Conservation (phyloP, 2,888 invertebrate species). For the Cheilosia soror region DNA sequence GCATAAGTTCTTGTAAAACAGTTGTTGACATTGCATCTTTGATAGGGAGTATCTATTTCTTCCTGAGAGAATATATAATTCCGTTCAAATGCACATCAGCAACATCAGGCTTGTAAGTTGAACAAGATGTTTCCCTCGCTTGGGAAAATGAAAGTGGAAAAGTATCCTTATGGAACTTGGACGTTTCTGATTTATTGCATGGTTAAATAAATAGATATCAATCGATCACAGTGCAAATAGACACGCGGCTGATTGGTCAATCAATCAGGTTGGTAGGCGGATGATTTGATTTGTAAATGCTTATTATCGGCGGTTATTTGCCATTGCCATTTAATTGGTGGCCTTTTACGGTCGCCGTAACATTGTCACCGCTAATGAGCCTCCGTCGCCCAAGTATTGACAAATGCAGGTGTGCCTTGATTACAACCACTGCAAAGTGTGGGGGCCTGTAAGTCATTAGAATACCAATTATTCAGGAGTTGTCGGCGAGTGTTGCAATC, state of each 20-base stretch:
- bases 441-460: conserved; percentile 30
- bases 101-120: conserved; percentile 14
- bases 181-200: conserved; percentile 57
- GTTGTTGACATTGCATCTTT: conserved; percentile 64
- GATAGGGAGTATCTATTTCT: conserved; percentile 17
- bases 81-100: conserved; percentile 24
- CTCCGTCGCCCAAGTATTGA: not conserved
- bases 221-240: conserved; percentile 47
- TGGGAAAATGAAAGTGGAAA: conserved; percentile 33
- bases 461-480: conserved; percentile 49
- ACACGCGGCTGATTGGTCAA: conserved; percentile 36
- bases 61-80: conserved; percentile 54
- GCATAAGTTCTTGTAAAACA: conserved; percentile 43
- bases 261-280: conserved; percentile 31
- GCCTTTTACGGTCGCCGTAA: not conserved
- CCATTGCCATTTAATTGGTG: conserved; percentile 19
- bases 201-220: conserved; percentile 46
- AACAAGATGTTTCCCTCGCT: conserved; percentile 32
- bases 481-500: conserved; percentile 52
- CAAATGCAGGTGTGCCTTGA: not conserved
- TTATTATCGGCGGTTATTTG: conserved; percentile 20
- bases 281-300: conserved; percentile 25
- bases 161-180: conserved; percentile 7
- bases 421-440: not conserved
- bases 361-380: conserved; percentile 31